These are phyloP conservation scores for Poecilia picta DNA, from an alignment of 2,797 vertebrate genomes.

Conservation along the genomic window DNA sequence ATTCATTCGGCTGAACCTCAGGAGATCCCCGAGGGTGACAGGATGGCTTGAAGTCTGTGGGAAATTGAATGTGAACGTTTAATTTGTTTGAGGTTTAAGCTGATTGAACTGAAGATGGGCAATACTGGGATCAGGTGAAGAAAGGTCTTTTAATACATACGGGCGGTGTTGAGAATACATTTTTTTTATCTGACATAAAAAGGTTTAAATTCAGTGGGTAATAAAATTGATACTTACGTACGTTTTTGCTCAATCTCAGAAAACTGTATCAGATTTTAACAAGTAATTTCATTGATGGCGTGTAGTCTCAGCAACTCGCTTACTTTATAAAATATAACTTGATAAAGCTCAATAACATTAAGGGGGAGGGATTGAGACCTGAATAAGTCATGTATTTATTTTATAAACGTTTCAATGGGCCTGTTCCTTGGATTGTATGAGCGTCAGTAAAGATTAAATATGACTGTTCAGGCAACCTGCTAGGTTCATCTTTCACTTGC, in stretches of 20 bases:
- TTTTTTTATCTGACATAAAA: constrained; percentile 32
- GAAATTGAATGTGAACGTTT: constrained; percentile 43
- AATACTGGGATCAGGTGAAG: constrained; percentile 17
- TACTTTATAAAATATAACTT: constrained; percentile 20
- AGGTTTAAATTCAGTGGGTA: constrained; percentile 26
- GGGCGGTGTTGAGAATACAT: constrained; percentile 11
- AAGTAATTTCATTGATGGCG: constrained; percentile 12
- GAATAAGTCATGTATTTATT: constrained; percentile 33
- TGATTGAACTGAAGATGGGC: constrained; percentile 16
- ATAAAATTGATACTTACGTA: constrained; percentile 5
- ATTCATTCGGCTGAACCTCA: constrained; percentile 67
- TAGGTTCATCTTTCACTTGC: background rate
- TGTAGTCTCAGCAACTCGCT: constrained; percentile 14
- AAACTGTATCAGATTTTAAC: constrained; percentile 13
- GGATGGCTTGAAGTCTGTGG: constrained; percentile 42
- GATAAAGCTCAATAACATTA: constrained; percentile 6
- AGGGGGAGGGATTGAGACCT: constrained; percentile 7
- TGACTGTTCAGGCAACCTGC: constrained; percentile 30
- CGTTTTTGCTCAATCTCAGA: constrained; percentile 8
- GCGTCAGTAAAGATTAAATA: constrained; percentile 29
- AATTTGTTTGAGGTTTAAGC: constrained; percentile 40
- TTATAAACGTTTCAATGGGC: constrained; percentile 29
- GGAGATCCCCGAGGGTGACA: constrained; percentile 50
- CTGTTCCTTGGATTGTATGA: constrained; percentile 30
- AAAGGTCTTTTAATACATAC: constrained; percentile 26